A percentile compares a stretch with the other conserved stretches of the same genome.
Conservation (phyloP, 2,888 invertebrate species). For the Caenorhabditis macrosperma region DNA sequence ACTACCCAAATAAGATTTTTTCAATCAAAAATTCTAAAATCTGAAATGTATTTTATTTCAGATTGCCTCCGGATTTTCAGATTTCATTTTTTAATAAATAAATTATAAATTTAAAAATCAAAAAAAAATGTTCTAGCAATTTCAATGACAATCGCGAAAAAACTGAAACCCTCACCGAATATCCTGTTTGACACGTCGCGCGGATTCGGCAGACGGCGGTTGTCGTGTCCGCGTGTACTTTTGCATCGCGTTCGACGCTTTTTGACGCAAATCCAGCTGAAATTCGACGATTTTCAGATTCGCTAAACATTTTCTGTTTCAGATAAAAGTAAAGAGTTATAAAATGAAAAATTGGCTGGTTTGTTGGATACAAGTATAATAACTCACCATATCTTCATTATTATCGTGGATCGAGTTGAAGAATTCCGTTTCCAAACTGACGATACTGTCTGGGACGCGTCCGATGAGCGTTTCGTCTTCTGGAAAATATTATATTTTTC, state of each 20-base stretch:
- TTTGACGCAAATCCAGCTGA: constrained; percentile 85
- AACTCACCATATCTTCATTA: constrained; percentile 81
- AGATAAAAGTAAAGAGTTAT: too few relatives aligned
- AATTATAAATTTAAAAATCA: neutral
- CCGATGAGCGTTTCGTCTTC: constrained; percentile 84
- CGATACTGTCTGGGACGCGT: constrained; percentile 87
- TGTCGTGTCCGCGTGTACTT: constrained; percentile 92
- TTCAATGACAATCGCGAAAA: neutral
- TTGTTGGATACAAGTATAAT: too few relatives aligned
- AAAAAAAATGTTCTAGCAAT: too few relatives aligned
- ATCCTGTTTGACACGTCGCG: constrained; percentile 87
- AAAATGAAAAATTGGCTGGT: neutral
- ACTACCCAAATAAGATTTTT: too few relatives aligned
- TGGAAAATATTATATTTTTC: constrained; percentile 45
- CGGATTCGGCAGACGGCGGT: constrained; percentile 90
- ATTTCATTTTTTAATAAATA: neutral
- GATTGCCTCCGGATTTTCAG: neutral
- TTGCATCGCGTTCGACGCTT: constrained; percentile 91
- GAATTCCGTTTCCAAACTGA: constrained; percentile 90
- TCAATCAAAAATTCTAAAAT: neutral
- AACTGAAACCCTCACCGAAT: constrained; percentile 40
- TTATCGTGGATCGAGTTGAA: constrained; percentile 87
- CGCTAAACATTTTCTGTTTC: constrained; percentile 8
- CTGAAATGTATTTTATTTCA: too few relatives aligned
- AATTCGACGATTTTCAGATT: constrained; percentile 14